phyloP scores from a whole-genome alignment of 2,888 invertebrate genomes.

The Chloroclystis v-ata region DNA sequence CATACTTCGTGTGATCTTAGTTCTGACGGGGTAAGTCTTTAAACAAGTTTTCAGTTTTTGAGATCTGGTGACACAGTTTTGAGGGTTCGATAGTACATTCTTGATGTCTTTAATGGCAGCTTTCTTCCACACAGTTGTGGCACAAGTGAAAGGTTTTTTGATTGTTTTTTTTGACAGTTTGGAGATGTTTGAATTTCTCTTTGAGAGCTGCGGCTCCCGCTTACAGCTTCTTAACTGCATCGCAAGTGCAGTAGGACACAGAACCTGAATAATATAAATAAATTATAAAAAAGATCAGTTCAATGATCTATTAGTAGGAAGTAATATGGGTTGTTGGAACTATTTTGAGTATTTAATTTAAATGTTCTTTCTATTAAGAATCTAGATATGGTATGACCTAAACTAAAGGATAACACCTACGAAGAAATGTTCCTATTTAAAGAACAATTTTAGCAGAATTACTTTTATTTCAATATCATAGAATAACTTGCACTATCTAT shows the following conservation, averaged over 20 bases:
- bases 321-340: no score
- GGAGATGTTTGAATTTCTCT: slow-evolving; percentile 52
- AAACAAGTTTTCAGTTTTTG: slow-evolving; percentile 53
- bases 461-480: no score
- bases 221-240: slow-evolving; percentile 85
- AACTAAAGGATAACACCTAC: no score
- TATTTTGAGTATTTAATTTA: no score
- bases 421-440: no score
- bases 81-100: slow-evolving; percentile 54
- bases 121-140: slow-evolving; percentile 59
- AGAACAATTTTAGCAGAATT: no score
- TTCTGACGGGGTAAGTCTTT: slow-evolving; percentile 51
- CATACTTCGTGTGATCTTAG: slow-evolving; percentile 53
- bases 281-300: no score
- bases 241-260: slow-evolving; percentile 52
- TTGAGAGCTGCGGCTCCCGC: slow-evolving; percentile 77
- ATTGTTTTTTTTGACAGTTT: slow-evolving; percentile 51
- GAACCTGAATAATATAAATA: slow-evolving; percentile 42
- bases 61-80: slow-evolving; percentile 58
- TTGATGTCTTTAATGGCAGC: slow-evolving; percentile 53
- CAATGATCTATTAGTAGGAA: no score
- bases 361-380: no score
- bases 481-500: no score
- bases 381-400: no score
- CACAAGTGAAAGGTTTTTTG: slow-evolving; percentile 42